Evolutionary conservation across 2,797 vertebrate species (phyloP), one percentile per base, ranked within the genome.

Genomic region (Sphenopsis melanotis): DNA sequence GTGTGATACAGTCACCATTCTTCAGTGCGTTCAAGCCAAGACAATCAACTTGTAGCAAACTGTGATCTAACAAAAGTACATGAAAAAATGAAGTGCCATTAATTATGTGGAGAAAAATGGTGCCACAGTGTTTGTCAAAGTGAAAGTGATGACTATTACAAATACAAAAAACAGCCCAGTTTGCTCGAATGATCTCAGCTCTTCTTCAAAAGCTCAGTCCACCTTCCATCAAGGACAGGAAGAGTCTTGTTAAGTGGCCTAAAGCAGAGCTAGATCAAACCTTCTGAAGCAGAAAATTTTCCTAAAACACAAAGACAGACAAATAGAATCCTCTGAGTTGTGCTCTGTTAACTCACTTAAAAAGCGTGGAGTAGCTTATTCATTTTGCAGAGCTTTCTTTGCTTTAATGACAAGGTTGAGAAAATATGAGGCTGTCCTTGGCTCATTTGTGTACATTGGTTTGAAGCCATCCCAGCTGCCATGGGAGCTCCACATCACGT

Each of bases 281-380:
- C 16, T 76, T 81, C 42, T 60, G 61, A 82, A 72, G 65, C 14
- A 90, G 79, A 61, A 60, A 6, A 16, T 36, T 56, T 87, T 80
- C 50, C 79, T 88, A 50, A 56, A 94, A 53, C 36, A 83, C 49
- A 76, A 59, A 55, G 91, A 64, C 44, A 89, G 93, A 78, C 70
- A 70, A 94, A 66, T 9, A 74, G 19, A 47, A 83, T 42, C 50
- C 36, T 88, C 41, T 2, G 3, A 91, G 66, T n/a, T 77, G 26
- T 56, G 63, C 36, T 95, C 91, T 96, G 92, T 53, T 96, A 94
- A 94, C 49, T 95, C 86, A 41, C 88, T 96, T 88, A 46, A 63
- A 41, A 95, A 84, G 39, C 76, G 32, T 36, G 83, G 94, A 85
- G 80, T 29, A 68, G 32, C 18, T 75, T 90, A 53, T 77, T 95